Evolutionary conservation across 1,140 invertebrate species (phyloP), one percentile per base, ranked within the genome.

Genomic region (Nasonia longicornis): DNA sequence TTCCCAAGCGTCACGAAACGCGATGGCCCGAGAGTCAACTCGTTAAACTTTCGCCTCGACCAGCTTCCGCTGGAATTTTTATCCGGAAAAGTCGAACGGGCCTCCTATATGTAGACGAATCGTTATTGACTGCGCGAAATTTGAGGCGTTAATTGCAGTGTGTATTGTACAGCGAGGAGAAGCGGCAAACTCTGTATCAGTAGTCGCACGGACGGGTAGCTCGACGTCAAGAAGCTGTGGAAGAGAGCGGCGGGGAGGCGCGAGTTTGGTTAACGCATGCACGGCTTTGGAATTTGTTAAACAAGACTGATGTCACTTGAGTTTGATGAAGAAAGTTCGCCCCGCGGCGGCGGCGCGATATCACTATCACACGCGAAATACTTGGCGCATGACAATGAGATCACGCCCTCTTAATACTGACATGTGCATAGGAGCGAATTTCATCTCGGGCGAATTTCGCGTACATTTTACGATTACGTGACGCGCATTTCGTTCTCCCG

Each of bases 291-390:
- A 78, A 67, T 82, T 82, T 71, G 70, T 78, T 82, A 82, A 81
- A 78, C 77, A 82, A 82, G 76, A 82, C 75, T 67, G 80, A 82
- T 82, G 69, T 78, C 76, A 82, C 63, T 78, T 82, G 8, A 82
- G 76, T 78, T 82, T 82, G 80, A 82, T 82, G 76, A 82, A 82
- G 80, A 82, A 82, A 78, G 52, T 82, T 82, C 72, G 64, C 67
- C 14, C 31, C 67, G 80, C 63, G 42, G 76, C 76, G 69, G 7
- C 10, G 42, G 76, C 76, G 69, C 76, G 80, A 81, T 81, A 81
- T 81, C 80, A 77, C 66, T 82, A 82, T 82, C 80, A 73, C 72
- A 71, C 31, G 70, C 71, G 75, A 82, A 82, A 82, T 82, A 82
- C 75, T 82, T 78, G 80, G 35, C 76, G 76, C 80, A 82, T 82